Percentiles rank a stretch among this genome's conserved stretches.
Evolutionary conservation across 2,888 invertebrate species (phyloP).

Genomic region (Gibbula magus): DNA sequence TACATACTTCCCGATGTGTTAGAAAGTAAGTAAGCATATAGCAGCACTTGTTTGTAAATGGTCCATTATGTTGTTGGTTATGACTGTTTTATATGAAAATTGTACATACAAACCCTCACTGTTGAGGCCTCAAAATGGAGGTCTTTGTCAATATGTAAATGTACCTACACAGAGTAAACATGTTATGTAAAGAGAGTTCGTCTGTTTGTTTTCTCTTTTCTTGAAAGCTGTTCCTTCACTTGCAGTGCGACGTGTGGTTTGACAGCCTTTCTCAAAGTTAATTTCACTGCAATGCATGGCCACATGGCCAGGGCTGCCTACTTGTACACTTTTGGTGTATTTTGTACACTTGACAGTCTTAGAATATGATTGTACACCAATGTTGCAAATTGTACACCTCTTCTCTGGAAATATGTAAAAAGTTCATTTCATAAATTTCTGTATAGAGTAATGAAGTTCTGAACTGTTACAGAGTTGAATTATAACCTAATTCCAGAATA

Average conservation of each 20-base stretch:
- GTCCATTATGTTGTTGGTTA: conserved; percentile 12
- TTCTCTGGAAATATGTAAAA: too few relatives aligned
- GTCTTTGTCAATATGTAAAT: conserved; percentile 14
- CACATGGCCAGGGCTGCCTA: too few relatives aligned
- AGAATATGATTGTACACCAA: too few relatives aligned
- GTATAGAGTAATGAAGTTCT: too few relatives aligned
- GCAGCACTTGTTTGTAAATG: conserved; percentile 10
- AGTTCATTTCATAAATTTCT: too few relatives aligned
- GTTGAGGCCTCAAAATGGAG: background rate
- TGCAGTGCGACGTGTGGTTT: background rate
- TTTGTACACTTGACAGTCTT: too few relatives aligned
- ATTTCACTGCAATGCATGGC: too few relatives aligned
- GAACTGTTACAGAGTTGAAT: too few relatives aligned
- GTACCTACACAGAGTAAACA: conserved; percentile 17
- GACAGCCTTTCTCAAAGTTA: too few relatives aligned
- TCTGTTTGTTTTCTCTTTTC: background rate
- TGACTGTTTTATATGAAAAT: conserved; percentile 19
- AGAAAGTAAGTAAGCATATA: background rate
- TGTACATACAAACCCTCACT: conserved; percentile 7
- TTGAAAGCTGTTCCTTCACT: background rate
- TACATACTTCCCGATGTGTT: background rate
- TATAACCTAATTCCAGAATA: too few relatives aligned
- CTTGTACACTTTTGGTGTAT: too few relatives aligned
- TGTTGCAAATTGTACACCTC: too few relatives aligned
- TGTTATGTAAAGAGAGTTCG: background rate